Conservation (phyloP, 2,797 vertebrate species). For the Megaceryle alcyon region DNA sequence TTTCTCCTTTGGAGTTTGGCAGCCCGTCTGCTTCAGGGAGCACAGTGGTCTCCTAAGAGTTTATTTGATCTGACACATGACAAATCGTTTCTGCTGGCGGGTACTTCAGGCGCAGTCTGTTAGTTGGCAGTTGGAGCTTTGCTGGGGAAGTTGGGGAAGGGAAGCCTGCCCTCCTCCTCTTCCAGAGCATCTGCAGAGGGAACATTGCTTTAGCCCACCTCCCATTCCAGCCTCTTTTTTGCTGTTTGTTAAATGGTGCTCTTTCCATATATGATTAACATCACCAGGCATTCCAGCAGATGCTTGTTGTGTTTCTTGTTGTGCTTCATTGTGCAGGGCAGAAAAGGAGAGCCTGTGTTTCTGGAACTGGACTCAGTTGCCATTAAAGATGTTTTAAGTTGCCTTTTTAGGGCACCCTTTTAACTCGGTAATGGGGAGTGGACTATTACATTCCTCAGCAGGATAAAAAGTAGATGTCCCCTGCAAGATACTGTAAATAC, state of each 20-base stretch:
- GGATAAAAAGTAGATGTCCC: slow-evolving; percentile 60
- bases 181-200: background rate
- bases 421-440: slow-evolving; percentile 42
- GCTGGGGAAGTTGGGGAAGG: background rate
- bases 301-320: background rate
- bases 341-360: background rate
- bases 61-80: slow-evolving; percentile 68
- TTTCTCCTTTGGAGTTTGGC: slow-evolving; percentile 55
- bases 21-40: slow-evolving; percentile 61
- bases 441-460: slow-evolving; percentile 69
- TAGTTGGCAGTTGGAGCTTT: background rate
- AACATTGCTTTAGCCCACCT: accelerated
- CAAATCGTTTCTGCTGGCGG: slow-evolving; percentile 67
- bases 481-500: slow-evolving; percentile 71
- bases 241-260: background rate
- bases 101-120: slow-evolving; percentile 10
- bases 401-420: slow-evolving; percentile 28
- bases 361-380: slow-evolving; percentile 23
- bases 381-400: slow-evolving; percentile 25
- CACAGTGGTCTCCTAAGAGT: slow-evolving; percentile 21
- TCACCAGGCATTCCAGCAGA: background rate
- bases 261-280: background rate
- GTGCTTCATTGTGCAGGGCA: accelerated
- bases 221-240: background rate
- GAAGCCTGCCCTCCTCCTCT: background rate